Percentiles rank a stretch among this genome's conserved stretches.
Conservation (phyloP, 2,797 vertebrate species). For the Gymnothorax javanicus region DNA sequence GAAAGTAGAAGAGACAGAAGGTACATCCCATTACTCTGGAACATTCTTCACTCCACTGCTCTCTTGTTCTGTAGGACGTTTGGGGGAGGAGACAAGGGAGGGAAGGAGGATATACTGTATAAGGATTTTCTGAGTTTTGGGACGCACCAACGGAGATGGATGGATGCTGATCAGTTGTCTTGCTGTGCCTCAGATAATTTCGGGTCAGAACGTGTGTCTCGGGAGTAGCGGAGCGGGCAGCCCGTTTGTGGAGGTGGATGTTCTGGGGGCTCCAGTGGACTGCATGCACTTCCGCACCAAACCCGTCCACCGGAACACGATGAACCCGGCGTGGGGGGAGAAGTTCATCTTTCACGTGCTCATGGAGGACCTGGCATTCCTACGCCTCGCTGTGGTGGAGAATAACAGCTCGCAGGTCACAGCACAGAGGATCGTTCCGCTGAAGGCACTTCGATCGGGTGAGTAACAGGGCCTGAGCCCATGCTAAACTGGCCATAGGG, state of each 20-base stretch:
- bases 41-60: neutral
- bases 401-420: constrained; percentile 93
- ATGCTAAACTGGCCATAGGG: neutral
- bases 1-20: no score
- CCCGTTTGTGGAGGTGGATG: constrained; percentile 90
- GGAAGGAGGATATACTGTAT: neutral
- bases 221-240: constrained; percentile 87
- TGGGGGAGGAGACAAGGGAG: neutral
- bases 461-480: constrained; percentile 16
- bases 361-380: constrained; percentile 90
- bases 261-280: constrained; percentile 89
- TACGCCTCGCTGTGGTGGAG: constrained; percentile 92
- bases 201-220: constrained; percentile 95
- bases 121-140: no score
- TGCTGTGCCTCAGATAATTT: constrained; percentile 79
- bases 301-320: constrained; percentile 95
- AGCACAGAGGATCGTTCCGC: constrained; percentile 90
- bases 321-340: constrained; percentile 98
- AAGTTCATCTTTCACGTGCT: constrained; percentile 89
- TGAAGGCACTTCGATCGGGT: constrained; percentile 90
- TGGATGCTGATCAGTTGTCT: neutral
- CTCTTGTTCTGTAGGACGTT: neutral
- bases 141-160: neutral
- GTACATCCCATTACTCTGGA: no score
- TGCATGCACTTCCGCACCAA: constrained; percentile 95